Percentiles rank a stretch among this genome's conserved stretches.
Conservation (phyloP, 2,888 invertebrate species). For the Drosophila yooni region DNA sequence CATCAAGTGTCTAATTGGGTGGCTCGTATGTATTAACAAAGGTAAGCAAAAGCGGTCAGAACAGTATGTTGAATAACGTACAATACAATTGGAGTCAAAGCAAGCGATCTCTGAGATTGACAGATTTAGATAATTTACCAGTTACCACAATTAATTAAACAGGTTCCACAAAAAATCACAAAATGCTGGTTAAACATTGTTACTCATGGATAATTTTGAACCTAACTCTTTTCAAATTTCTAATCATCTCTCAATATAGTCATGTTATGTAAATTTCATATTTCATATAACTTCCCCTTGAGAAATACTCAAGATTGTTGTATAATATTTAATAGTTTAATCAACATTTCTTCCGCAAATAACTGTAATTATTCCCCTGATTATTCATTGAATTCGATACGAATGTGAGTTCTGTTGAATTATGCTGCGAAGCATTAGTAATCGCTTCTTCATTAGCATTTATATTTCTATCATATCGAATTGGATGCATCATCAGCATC, state of each 20-base stretch:
- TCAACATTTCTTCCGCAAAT: constrained; percentile 44
- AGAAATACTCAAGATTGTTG: constrained; percentile 12
- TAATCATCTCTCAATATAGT: neutral
- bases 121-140: constrained; percentile 7
- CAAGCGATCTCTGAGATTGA: neutral
- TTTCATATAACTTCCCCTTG: constrained; percentile 7
- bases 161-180: neutral
- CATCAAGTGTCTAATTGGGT: constrained; percentile 43
- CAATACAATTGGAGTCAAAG: constrained; percentile 17
- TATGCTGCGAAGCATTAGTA: constrained; percentile 27
- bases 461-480: constrained; percentile 13
- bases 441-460: constrained; percentile 52
- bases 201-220: neutral
- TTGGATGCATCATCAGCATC: constrained; percentile 47
- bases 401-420: constrained; percentile 10
- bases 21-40: constrained; percentile 37
- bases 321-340: constrained; percentile 33
- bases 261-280: neutral
- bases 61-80: constrained; percentile 23
- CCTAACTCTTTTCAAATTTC: neutral
- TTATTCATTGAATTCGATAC: constrained; percentile 37
- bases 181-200: neutral
- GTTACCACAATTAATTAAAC: neutral
- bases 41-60: constrained; percentile 23
- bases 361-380: constrained; percentile 17